These are phyloP conservation scores for Hemichromis elongatus DNA, from an alignment of 2,113 vertebrate genomes.

Conservation along the genomic window DNA sequence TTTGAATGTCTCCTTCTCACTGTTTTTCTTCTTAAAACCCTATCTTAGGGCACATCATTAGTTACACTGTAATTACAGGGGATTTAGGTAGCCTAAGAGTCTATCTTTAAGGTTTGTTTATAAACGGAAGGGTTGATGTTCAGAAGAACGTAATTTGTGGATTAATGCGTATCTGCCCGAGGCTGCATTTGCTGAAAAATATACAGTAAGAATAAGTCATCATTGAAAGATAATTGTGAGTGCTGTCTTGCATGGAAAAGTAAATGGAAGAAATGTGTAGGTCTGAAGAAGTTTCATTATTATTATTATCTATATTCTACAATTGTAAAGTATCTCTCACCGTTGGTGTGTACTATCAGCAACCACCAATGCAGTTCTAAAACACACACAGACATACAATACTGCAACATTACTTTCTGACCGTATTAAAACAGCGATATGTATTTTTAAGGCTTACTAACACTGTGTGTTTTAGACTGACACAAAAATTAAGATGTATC, in stretches of 20 bases:
- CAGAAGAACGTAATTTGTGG: not conserved
- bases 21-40: not conserved
- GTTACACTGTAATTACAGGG: constrained; percentile 25
- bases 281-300: not conserved
- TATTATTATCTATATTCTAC: not conserved
- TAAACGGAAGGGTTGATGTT: not conserved
- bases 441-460: not conserved
- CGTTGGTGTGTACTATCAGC: not conserved
- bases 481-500: not conserved
- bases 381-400: not conserved
- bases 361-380: not conserved
- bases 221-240: constrained; percentile 2
- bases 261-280: not conserved
- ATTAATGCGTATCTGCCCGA: constrained; percentile 7
- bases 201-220: not conserved
- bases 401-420: not conserved
- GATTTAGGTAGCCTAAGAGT: constrained; percentile 1
- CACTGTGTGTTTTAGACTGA: not conserved
- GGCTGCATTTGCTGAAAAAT: not conserved
- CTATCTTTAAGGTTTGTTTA: not conserved
- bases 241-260: not conserved
- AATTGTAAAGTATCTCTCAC: not conserved
- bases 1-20: not conserved
- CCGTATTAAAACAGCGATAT: not conserved
- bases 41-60: not conserved